Conservation (phyloP, 1,140 invertebrate genomes). For the Musca domestica region DNA sequence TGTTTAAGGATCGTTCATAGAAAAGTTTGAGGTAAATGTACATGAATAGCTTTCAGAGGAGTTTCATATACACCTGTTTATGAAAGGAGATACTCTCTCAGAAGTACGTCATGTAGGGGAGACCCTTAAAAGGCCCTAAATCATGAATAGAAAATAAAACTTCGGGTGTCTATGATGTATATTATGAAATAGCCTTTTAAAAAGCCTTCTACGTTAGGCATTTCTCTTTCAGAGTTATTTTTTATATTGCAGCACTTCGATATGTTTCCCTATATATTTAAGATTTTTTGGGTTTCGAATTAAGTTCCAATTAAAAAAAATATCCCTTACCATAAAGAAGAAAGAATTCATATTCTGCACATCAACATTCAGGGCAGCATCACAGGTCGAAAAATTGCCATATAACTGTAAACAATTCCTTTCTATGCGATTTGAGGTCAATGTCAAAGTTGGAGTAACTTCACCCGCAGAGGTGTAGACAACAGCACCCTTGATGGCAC, state of each 20-base stretch:
- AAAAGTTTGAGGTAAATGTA: no score
- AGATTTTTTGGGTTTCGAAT: neutral
- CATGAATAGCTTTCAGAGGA: neutral
- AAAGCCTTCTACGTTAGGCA: no score
- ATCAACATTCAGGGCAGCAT: slow-evolving; percentile 79
- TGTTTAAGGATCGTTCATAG: neutral
- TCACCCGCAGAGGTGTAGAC: slow-evolving; percentile 91
- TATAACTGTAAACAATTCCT: slow-evolving; percentile 89
- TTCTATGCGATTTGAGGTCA: slow-evolving; percentile 84
- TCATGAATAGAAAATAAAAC: no score
- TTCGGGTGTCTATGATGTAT: no score
- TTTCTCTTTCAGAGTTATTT: no score
- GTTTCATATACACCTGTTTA: neutral
- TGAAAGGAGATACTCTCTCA: neutral
- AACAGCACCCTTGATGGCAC: slow-evolving; percentile 87
- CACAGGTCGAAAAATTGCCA: slow-evolving; percentile 91
- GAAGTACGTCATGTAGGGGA: no score
- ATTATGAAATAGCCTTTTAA: no score
- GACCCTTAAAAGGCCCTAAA: no score
- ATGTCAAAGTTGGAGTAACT: slow-evolving; percentile 87
- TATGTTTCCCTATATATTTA: neutral
- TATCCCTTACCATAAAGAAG: slow-evolving; percentile 76
- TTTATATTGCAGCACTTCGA: no score
- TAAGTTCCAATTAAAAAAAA: no score
- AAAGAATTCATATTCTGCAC: slow-evolving; percentile 92